Conservation (phyloP, 2,888 invertebrate species). For the Dusona sp. region DNA sequence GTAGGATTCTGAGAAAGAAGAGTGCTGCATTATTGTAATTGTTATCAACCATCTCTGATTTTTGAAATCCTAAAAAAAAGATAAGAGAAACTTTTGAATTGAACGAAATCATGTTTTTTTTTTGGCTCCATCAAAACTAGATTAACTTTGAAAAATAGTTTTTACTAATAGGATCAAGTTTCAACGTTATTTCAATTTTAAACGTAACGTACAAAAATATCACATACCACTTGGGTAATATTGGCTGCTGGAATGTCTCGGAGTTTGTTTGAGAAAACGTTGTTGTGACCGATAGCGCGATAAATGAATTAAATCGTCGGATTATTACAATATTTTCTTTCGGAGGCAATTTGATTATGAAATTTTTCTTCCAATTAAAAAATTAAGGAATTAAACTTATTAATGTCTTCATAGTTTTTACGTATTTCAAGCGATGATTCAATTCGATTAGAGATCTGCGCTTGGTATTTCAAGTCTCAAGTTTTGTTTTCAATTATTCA, state of each 20-base stretch:
- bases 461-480: constrained; percentile 47
- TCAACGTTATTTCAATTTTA: neutral
- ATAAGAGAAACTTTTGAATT: neutral
- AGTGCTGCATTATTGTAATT: too few relatives aligned
- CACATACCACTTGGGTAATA: neutral
- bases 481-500: neutral
- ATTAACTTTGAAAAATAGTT: neutral
- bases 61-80: too few relatives aligned
- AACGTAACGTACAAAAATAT: neutral
- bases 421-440: constrained; percentile 35
- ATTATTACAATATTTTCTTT: neutral
- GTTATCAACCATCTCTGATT: too few relatives aligned
- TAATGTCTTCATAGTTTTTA: constrained; percentile 51
- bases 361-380: neutral
- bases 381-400: constrained; percentile 50
- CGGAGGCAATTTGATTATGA: neutral
- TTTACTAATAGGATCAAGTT: neutral
- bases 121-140: neutral
- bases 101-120: neutral
- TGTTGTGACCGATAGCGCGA: constrained; percentile 32
- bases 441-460: constrained; percentile 41
- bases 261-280: constrained; percentile 16
- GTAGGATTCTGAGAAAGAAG: too few relatives aligned
- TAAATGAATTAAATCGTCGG: constrained; percentile 35
- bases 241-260: constrained; percentile 1